Conservation (phyloP, 2,888 invertebrate species). For the Operophtera brumata region DNA sequence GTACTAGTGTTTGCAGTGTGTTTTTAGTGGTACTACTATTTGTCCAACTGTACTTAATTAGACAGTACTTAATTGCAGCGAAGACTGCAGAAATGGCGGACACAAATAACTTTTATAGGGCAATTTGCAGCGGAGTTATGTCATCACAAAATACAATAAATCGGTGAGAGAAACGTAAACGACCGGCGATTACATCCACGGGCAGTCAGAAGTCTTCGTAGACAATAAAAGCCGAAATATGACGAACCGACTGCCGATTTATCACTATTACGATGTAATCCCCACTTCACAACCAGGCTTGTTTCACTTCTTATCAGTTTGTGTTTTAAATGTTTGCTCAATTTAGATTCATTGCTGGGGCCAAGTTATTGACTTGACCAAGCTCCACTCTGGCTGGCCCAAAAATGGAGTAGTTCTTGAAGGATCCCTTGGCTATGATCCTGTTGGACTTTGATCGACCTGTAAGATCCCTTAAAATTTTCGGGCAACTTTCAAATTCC, state of each 20-base stretch:
- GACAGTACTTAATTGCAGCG: slow-evolving; percentile 19
- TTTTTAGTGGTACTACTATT: background rate
- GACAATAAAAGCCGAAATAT: slow-evolving; percentile 66
- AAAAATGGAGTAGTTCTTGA: too few relatives aligned
- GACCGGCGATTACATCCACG: slow-evolving; percentile 52
- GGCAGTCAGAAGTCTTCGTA: slow-evolving; percentile 50
- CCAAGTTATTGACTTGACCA: too few relatives aligned
- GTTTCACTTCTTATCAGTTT: too few relatives aligned
- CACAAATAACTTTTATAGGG: slow-evolving; percentile 74
- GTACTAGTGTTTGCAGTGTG: background rate
- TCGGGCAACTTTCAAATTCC: too few relatives aligned
- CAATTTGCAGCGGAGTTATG: slow-evolving; percentile 69
- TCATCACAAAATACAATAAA: slow-evolving; percentile 69
- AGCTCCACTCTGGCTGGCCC: too few relatives aligned
- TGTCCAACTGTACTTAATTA: slow-evolving; percentile 19
- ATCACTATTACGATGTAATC: slow-evolving; percentile 51
- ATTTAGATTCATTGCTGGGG: too few relatives aligned
- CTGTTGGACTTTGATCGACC: too few relatives aligned
- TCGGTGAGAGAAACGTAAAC: slow-evolving; percentile 63
- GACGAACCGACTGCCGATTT: slow-evolving; percentile 51
- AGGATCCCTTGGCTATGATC: too few relatives aligned
- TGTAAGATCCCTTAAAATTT: too few relatives aligned
- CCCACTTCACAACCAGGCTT: too few relatives aligned
- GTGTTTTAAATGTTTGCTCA: too few relatives aligned
- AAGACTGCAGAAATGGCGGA: slow-evolving; percentile 50